Evolutionary conservation across 2,113 vertebrate genomes (phyloP).

Genomic region (Perca fluviatilis): DNA sequence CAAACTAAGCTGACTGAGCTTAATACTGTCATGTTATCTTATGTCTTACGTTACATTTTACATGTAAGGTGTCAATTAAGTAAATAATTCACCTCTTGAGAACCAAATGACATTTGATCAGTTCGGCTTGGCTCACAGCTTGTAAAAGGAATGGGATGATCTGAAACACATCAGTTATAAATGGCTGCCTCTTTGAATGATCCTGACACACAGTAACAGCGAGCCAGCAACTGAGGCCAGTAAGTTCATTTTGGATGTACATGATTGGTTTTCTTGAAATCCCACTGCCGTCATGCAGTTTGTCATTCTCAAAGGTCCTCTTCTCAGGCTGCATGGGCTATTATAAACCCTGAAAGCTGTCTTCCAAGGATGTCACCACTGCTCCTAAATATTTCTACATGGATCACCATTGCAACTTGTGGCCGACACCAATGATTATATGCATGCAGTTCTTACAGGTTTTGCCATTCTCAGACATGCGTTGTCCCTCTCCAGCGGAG

Average conservation of each 20-base stretch:
- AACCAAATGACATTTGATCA: slow-evolving; percentile 32
- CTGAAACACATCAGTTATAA: slow-evolving; percentile 37
- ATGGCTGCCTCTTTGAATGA: slow-evolving; percentile 21
- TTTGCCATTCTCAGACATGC: slow-evolving; percentile 91
- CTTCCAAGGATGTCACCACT: slow-evolving; percentile 1
- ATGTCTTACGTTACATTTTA: slow-evolving; percentile 25
- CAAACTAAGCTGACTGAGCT: slow-evolving; percentile 38
- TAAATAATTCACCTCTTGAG: slow-evolving; percentile 8
- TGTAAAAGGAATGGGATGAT: slow-evolving; percentile 35
- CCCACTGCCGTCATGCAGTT: slow-evolving; percentile 4
- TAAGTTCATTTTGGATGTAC: slow-evolving; percentile 59
- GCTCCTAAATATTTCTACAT: background rate
- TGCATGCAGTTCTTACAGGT: slow-evolving; percentile 88
- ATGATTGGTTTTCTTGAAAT: slow-evolving; percentile 51
- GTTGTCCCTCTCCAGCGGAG: slow-evolving; percentile 90
- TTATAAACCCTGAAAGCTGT: slow-evolving; percentile 1
- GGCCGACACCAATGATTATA: background rate
- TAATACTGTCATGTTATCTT: background rate
- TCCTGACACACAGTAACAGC: slow-evolving; percentile 18
- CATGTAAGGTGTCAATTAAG: slow-evolving; percentile 11
- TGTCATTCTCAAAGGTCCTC: slow-evolving; percentile 19
- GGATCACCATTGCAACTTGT: background rate
- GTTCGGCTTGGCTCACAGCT: slow-evolving; percentile 10
- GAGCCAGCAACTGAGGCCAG: slow-evolving; percentile 49
- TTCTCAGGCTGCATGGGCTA: background rate